A percentile compares a stretch with the other conserved stretches of the same genome.
Evolutionary conservation across 2,113 vertebrate species (phyloP).

Genomic region (Sinocyclocheilus anophthalmus): DNA sequence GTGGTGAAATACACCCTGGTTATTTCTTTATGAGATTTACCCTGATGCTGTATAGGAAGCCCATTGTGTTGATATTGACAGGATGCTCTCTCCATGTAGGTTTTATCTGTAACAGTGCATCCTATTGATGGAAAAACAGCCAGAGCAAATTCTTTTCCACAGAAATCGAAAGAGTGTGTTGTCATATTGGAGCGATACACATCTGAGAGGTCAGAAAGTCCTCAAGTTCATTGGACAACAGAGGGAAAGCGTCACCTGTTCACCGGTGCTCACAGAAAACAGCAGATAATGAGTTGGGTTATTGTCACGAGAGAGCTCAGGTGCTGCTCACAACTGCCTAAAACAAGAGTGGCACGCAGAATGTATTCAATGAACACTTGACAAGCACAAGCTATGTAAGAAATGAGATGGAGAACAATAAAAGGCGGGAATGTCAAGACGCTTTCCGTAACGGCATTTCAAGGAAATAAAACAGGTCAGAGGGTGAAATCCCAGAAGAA

Average conservation of each 20-base stretch:
- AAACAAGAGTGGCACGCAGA: slow-evolving; percentile 18
- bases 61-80: not conserved
- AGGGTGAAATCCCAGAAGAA: slow-evolving; percentile 52
- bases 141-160: slow-evolving; percentile 27
- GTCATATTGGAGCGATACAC: not conserved
- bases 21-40: not conserved
- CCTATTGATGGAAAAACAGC: slow-evolving; percentile 24
- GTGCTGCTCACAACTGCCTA: not conserved
- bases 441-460: slow-evolving; percentile 20
- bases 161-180: slow-evolving; percentile 17
- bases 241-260: not conserved
- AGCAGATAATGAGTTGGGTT: not conserved
- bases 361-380: slow-evolving; percentile 16
- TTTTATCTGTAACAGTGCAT: not conserved
- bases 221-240: slow-evolving; percentile 5
- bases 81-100: not conserved
- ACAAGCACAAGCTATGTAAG: not conserved
- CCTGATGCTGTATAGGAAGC: not conserved
- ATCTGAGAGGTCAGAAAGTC: slow-evolving; percentile 19
- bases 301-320: not conserved
- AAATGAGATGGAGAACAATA: slow-evolving; percentile 45
- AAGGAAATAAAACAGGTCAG: slow-evolving; percentile 59
- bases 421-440: slow-evolving; percentile 45
- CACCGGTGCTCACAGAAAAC: not conserved
- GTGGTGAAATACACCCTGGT: not conserved